A percentile compares a stretch with the other conserved stretches of the same genome.
Evolutionary conservation across 64 coral and sea anemone species (phyloP).

Genomic region (Orbicella faveolata): DNA sequence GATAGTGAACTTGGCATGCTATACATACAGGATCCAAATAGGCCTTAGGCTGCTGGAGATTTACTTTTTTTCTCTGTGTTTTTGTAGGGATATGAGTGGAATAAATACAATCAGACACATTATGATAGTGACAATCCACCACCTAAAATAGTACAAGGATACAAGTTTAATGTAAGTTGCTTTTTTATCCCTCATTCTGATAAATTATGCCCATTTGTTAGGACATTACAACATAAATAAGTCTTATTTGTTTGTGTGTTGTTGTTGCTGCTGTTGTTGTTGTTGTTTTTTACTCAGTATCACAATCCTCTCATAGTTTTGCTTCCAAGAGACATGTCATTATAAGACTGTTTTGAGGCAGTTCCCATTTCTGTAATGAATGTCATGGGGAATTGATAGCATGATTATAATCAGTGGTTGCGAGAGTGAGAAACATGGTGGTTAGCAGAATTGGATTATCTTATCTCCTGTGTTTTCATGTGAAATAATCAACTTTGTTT

Average conservation of each 20-base stretch:
- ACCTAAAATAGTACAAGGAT: conserved; percentile 98
- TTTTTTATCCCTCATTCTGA: not conserved
- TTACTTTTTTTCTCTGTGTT: not conserved
- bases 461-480: not conserved
- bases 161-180: conserved; percentile 97
- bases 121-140: conserved; percentile 98
- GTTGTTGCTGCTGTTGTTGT: too few relatives aligned
- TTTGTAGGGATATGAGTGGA: conserved; percentile 96
- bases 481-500: not conserved
- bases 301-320: too few relatives aligned
- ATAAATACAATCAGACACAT: conserved; percentile 99
- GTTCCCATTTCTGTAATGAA: too few relatives aligned
- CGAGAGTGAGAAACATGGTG: too few relatives aligned
- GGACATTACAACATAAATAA: not conserved
- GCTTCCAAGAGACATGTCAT: too few relatives aligned
- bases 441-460: too few relatives aligned
- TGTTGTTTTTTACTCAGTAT: too few relatives aligned
- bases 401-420: too few relatives aligned
- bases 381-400: too few relatives aligned
- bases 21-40: too few relatives aligned
- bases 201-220: not conserved
- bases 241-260: not conserved
- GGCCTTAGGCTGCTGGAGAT: not conserved
- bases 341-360: too few relatives aligned
- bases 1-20: too few relatives aligned